Percentiles rank a stretch among this genome's conserved stretches.
Evolutionary conservation across 1,140 invertebrate genomes (phyloP).

Genomic region (Bombus pascuorum): DNA sequence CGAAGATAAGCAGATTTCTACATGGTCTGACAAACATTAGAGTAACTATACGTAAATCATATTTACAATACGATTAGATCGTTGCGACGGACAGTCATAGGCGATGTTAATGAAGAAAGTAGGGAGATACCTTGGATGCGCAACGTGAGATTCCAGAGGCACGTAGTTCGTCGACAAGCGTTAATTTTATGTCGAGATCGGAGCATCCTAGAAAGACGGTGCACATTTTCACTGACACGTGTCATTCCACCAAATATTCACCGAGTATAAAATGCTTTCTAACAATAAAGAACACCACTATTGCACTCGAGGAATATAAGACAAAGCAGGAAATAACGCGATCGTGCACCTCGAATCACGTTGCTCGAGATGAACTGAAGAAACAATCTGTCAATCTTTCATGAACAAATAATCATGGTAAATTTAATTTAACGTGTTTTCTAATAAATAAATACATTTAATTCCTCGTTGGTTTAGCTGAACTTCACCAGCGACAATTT

Average conservation of each 20-base stretch:
- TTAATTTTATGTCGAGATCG: constrained; percentile 11
- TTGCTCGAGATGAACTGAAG: too few species aligned
- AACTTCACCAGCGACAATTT: too few species aligned
- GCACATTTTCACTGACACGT: constrained; percentile 27
- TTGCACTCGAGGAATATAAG: neutral
- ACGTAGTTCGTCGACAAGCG: constrained; percentile 11
- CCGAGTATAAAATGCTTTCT: neutral
- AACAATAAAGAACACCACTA: neutral
- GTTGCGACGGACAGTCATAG: neutral
- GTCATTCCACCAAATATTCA: constrained; percentile 14
- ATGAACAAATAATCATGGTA: too few species aligned
- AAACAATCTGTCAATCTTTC: too few species aligned
- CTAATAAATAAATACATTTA: too few species aligned
- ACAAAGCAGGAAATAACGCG: neutral
- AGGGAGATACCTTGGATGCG: constrained; percentile 21
- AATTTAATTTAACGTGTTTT: too few species aligned
- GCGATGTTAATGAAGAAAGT: constrained; percentile 25
- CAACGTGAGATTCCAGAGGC: constrained; percentile 9
- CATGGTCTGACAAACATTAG: neutral
- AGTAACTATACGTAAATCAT: neutral
- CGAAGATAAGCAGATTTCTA: neutral
- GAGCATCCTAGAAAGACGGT: neutral
- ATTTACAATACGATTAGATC: neutral
- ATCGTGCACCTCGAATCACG: neutral
- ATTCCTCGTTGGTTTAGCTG: too few species aligned